A percentile compares a stretch with the other conserved stretches of the same genome.
phyloP scores from a whole-genome alignment of 2,888 invertebrate species.

The Drosophila mimica region DNA sequence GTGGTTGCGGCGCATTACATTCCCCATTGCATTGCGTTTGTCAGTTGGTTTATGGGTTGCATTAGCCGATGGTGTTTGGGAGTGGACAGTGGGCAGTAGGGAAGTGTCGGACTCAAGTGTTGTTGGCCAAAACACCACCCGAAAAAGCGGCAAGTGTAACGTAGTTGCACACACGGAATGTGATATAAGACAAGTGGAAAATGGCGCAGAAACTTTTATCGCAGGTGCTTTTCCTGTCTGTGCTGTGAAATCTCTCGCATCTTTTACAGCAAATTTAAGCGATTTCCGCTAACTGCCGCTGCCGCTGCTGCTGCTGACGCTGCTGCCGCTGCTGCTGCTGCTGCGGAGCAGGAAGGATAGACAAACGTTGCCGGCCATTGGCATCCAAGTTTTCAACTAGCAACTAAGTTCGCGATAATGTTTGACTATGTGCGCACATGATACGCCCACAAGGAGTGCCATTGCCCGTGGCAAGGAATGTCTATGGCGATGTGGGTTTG shows the following conservation, averaged over 20 bases:
- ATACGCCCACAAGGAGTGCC: conserved; percentile 41
- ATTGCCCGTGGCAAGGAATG: conserved; percentile 5
- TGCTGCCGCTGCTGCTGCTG: conserved; percentile 23
- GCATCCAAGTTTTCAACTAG: conserved; percentile 59
- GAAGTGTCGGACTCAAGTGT: conserved; percentile 45
- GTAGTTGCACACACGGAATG: conserved; percentile 26
- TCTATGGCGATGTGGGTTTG: conserved; percentile 15
- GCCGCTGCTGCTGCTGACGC: conserved; percentile 24
- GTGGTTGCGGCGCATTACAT: conserved; percentile 8
- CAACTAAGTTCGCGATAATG: conserved; percentile 73
- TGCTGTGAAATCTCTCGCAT: conserved; percentile 44
- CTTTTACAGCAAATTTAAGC: conserved; percentile 65
- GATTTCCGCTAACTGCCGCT: conserved; percentile 63
- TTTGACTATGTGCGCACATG: conserved; percentile 74
- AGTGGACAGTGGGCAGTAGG: conserved; percentile 9
- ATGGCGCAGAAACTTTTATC: conserved; percentile 78
- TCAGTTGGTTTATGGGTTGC: conserved; percentile 61
- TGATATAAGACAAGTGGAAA: conserved; percentile 66
- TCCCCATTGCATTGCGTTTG: conserved; percentile 62
- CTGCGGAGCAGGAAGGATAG: conserved; percentile 39
- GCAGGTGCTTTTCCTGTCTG: conserved; percentile 66
- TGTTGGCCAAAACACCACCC: conserved; percentile 1
- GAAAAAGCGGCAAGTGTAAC: conserved; percentile 22
- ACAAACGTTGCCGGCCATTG: conserved; percentile 51
- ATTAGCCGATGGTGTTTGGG: conserved; percentile 37